These are phyloP conservation scores for Diuraphis noxia DNA, from an alignment of 1,140 invertebrate genomes.

Conservation along the genomic window DNA sequence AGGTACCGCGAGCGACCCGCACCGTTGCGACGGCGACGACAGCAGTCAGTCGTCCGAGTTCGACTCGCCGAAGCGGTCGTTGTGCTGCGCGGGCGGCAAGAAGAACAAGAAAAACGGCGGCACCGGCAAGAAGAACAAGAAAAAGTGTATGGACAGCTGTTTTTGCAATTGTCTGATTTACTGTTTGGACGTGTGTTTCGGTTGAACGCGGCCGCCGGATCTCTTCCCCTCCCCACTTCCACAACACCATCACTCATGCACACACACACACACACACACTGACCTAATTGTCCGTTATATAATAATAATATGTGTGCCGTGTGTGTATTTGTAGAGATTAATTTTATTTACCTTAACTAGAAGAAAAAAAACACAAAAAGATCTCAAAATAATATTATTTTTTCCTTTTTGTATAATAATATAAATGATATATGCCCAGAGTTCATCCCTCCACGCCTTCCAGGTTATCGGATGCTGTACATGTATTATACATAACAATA, in stretches of 20 bases:
- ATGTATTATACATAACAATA: background rate
- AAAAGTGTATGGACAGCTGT: conserved; percentile 30
- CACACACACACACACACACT: background rate
- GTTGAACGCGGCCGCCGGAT: conserved; percentile 14
- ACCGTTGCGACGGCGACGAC: background rate
- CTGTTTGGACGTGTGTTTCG: conserved; percentile 46
- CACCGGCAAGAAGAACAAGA: conserved; percentile 36
- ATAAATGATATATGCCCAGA: background rate
- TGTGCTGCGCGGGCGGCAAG: background rate
- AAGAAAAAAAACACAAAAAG: conserved; percentile 1
- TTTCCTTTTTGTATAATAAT: conserved; percentile 8
- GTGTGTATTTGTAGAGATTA: background rate
- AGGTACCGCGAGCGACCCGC: background rate
- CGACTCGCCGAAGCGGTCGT: background rate
- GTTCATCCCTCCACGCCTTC: background rate
- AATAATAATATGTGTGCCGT: background rate
- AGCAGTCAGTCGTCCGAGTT: background rate
- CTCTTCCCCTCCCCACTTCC: background rate
- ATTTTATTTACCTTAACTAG: conserved; percentile 2
- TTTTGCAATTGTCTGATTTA: conserved; percentile 37
- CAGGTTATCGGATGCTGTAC: background rate
- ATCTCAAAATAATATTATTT: conserved; percentile 41
- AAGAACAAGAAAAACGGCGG: conserved; percentile 12
- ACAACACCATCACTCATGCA: background rate
- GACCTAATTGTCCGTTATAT: background rate